Conservation (phyloP, 2,113 vertebrate genomes). For the Platysteira castanea region DNA sequence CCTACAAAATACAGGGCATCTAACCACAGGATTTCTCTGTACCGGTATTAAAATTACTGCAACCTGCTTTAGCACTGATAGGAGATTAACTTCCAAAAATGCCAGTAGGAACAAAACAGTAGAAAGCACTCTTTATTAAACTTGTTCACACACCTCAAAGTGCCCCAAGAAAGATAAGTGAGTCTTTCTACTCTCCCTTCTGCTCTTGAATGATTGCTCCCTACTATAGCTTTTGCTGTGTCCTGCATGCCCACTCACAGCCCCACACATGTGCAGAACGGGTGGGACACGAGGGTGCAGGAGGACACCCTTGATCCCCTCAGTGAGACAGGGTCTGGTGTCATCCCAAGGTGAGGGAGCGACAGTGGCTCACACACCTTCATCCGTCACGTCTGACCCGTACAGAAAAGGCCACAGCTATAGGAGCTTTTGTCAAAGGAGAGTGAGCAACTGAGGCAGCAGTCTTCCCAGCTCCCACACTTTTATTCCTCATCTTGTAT, state of each 20-base stretch:
- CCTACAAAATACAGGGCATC: not conserved
- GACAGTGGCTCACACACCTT: not conserved
- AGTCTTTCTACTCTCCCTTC: not conserved
- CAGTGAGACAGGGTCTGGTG: not conserved
- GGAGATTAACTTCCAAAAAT: not conserved
- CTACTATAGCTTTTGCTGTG: not conserved
- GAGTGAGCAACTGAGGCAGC: not conserved
- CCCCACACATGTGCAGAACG: rapidly evolving
- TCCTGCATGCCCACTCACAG: not conserved
- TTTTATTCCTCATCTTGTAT: not conserved
- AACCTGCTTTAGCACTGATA: not conserved
- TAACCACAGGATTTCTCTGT: not conserved
- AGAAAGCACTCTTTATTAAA: not conserved
- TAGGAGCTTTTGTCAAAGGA: not conserved
- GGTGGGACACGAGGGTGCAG: too few relatives aligned
- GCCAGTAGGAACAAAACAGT: not conserved
- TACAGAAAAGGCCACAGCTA: not conserved
- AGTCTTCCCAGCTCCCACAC: not conserved
- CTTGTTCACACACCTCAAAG: not conserved
- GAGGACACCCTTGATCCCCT: rapidly evolving
- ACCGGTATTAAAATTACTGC: not conserved
- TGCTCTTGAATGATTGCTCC: not conserved
- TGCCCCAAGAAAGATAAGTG: not conserved
- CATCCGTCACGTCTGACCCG: not conserved
- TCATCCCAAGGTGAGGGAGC: not conserved